Base-by-base conservation (phyloP, 1,140 invertebrate genomes). In the Drosophila saltans region DNA sequence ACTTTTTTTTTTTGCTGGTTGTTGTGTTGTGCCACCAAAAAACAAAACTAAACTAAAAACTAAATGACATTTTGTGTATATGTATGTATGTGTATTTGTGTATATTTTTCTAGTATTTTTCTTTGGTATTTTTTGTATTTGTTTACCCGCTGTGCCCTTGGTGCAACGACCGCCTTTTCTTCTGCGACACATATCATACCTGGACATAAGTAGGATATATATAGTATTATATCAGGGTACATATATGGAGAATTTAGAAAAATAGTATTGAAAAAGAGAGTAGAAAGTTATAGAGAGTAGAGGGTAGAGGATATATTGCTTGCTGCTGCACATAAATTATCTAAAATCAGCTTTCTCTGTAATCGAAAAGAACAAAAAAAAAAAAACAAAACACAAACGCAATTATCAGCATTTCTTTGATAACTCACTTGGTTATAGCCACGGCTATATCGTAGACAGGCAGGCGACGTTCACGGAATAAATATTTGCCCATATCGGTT, bases 401-500 rank as follows among this genome's bases (percentile, higher is more conserved):
- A 66, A n/a, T 41, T 52, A 45, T 9, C 68, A 55, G 62, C 62
- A n/a, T 7, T 28, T 2, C 26, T 24, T 2, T 10, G 39, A 39
- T 16, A 55, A 95, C 96, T 96, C 94, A 98, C 97, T 98, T 98
- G 84, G 98, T 98, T 74, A 98, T 97, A 55, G 97, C 97, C 68
- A 98, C 97, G 30, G 98, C 98, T 70, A 98, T 97, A 91, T 98
- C 98, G 93, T 98, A 98, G 56, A 98, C 97, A 60, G 98, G 98
- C 90, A 98, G 94, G 91, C 97, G 93, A 91, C 97, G 94, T 93
- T 98, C 97, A 91, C 97, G 95, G 94, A 98, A 98, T 83, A 98
- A 94, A 94, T 98, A 98, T 95, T 98, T 98, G 91, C 97, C 98
- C 97, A 98, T 98, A 93, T 98, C 98, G 60, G 97, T 98, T 41